Base-by-base conservation (phyloP, 2,888 invertebrate species). In the Toxonevra muliebris region DNA sequence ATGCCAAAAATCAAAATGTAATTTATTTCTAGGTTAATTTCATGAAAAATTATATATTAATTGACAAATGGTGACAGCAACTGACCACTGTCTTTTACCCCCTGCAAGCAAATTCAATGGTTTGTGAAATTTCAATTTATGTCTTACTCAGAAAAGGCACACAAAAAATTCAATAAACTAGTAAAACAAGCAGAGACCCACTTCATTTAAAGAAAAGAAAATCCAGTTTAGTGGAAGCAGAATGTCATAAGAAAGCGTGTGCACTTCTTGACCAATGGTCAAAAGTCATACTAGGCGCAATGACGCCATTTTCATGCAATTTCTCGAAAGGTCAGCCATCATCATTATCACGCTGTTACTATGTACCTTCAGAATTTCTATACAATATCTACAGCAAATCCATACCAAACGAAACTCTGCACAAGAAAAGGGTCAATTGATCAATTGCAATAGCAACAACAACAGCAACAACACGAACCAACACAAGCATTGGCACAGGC, bases 321-420 rank as follows among this genome's bases (percentile, higher is more conserved):
- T 59, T 54, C 60, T 62, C 57, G 59, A 75, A 74, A 80, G 82
- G 82, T 83, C 82, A 83, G 83, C 80, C 76, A 79, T 78, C 77
- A 76, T 81, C 77, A 82, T 82, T 82, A 82, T 79, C 83, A 79
- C 77, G 78, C 77, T 80, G 77, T 78, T 81, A 75, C 75, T 57
- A 64, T 55, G 55, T 62, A 65, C 40, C 57, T 48, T 43, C 11
- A 60, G 19, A 20, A 10, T 15, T 48, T 48, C n/a, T 15, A 13
- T n/a, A 12, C 48, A 15, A n/a, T 48, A 13, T 5, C n/a, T 48
- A 15, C 48, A 5, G 11, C 48, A 15, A 15, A 13, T 13, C 9
- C 48, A 48, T 13, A 10, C 48, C n/a, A 15, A 13, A 15, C 9
- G n/a, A 48, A 1, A 13, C n/a, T n/a, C 41, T 9, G 58, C 13